Evolutionary conservation across 1,140 invertebrate species (phyloP).

Genomic region (Phymorhynchus buccinoides): DNA sequence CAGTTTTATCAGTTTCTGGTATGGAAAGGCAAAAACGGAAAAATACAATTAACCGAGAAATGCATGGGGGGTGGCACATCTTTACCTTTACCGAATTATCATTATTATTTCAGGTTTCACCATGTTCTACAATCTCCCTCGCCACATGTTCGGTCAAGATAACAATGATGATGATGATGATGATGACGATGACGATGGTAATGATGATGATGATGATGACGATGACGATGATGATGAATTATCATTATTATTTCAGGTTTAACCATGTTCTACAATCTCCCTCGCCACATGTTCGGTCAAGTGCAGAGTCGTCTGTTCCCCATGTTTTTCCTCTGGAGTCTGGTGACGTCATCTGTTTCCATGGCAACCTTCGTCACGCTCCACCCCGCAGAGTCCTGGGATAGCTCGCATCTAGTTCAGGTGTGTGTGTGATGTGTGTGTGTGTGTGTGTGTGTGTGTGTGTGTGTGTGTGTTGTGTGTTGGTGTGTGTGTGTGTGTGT

Average conservation of each 20-base stretch:
- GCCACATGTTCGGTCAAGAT: constrained; percentile 47
- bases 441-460: background rate
- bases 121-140: constrained; percentile 51
- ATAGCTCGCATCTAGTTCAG: constrained; percentile 34
- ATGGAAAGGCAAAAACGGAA: too few relatives aligned
- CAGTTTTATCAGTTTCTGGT: too few relatives aligned
- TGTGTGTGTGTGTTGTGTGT: background rate
- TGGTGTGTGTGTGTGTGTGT: too few relatives aligned
- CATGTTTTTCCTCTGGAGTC: constrained; percentile 54
- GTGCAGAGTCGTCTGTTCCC: constrained; percentile 50
- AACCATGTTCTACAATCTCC: constrained; percentile 51
- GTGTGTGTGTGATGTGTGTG: constrained; percentile 37
- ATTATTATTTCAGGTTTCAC: constrained; percentile 47
- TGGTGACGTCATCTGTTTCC: constrained; percentile 45
- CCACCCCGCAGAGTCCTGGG: constrained; percentile 43
- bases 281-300: constrained; percentile 46
- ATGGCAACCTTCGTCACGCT: constrained; percentile 40
- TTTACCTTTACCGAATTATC: too few relatives aligned
- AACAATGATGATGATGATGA: too few relatives aligned
- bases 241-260: too few relatives aligned
- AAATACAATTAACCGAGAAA: too few relatives aligned
- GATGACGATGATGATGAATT: too few relatives aligned
- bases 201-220: too few relatives aligned
- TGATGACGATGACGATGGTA: too few relatives aligned
- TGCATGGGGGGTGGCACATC: too few relatives aligned